Percentiles rank a stretch among this genome's conserved stretches.
These are phyloP conservation scores for Lampropteryx suffumata DNA, from an alignment of 2,888 invertebrate species.

Conservation along the genomic window DNA sequence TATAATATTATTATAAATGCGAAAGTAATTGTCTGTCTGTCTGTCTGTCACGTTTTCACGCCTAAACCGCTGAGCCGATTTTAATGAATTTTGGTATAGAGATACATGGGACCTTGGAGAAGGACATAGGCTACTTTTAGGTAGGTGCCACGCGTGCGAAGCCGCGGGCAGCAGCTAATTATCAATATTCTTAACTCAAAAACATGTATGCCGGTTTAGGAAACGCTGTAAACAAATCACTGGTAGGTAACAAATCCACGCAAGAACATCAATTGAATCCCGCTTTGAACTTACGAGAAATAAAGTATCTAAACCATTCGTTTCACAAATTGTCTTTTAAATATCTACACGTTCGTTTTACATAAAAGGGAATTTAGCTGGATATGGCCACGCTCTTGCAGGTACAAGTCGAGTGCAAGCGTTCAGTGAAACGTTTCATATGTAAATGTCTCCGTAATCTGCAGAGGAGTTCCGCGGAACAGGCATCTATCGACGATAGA, in stretches of 20 bases:
- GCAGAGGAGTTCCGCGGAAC: constrained; percentile 57
- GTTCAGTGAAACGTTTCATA: constrained; percentile 75
- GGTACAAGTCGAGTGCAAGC: constrained; percentile 66
- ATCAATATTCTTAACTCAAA: too few relatives aligned
- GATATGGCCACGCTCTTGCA: constrained; percentile 55
- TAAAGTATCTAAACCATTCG: constrained; percentile 42
- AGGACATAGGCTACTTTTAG: too few relatives aligned
- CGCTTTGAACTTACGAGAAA: constrained; percentile 41
- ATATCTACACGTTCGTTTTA: constrained; percentile 50
- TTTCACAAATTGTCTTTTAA: constrained; percentile 44
- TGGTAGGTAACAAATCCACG: constrained; percentile 4
- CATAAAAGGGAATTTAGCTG: constrained; percentile 53
- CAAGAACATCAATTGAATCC: constrained; percentile 34
- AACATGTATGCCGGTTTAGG: too few relatives aligned
- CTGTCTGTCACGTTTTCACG: too few relatives aligned
- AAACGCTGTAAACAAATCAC: not conserved
- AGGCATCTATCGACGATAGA: constrained; percentile 68
- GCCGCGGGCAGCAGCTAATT: too few relatives aligned
- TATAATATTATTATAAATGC: too few relatives aligned
- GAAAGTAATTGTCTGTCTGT: too few relatives aligned
- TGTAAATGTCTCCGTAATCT: constrained; percentile 77
- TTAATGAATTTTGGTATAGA: too few relatives aligned
- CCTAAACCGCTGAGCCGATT: too few relatives aligned
- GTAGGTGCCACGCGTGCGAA: too few relatives aligned
- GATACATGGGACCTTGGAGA: too few relatives aligned